Conservation (phyloP, 2,797 vertebrate genomes). For the Takifugu ocellatus region DNA sequence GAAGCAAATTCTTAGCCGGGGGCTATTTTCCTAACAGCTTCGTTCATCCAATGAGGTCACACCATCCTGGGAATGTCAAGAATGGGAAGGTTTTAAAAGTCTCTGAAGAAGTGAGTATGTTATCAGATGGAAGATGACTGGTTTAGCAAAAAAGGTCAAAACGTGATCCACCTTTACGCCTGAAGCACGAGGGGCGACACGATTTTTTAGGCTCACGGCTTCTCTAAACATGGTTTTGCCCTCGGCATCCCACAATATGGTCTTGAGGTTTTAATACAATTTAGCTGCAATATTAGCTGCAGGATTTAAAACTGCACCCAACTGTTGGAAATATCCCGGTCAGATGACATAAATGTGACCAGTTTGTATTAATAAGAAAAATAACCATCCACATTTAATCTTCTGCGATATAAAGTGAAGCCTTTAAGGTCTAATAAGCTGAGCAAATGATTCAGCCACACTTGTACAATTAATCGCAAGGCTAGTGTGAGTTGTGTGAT, state of each 20-base stretch:
- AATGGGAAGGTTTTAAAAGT: constrained; percentile 69
- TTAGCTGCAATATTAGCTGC: no score
- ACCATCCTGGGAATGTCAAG: constrained; percentile 66
- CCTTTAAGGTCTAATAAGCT: no score
- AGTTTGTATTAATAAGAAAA: no score
- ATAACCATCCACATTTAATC: no score
- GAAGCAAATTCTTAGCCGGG: constrained; percentile 64
- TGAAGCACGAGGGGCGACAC: constrained; percentile 3
- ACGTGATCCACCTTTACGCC: constrained; percentile 40
- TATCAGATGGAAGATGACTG: constrained; percentile 64
- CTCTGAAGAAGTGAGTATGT: constrained; percentile 52
- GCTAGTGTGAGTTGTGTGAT: no score
- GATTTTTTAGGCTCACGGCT: constrained; percentile 31
- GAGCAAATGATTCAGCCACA: no score
- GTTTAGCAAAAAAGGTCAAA: constrained; percentile 39
- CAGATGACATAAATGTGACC: no score
- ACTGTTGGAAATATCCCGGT: no score
- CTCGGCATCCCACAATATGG: not conserved
- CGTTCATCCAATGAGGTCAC: constrained; percentile 73
- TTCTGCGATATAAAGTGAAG: no score
- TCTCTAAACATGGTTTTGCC: constrained; percentile 22
- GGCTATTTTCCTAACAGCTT: constrained; percentile 69
- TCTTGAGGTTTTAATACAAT: no score
- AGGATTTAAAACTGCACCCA: no score
- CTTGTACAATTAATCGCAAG: no score